Evolutionary conservation across 2,888 invertebrate genomes (phyloP).

Genomic region (Nudaria mundana): DNA sequence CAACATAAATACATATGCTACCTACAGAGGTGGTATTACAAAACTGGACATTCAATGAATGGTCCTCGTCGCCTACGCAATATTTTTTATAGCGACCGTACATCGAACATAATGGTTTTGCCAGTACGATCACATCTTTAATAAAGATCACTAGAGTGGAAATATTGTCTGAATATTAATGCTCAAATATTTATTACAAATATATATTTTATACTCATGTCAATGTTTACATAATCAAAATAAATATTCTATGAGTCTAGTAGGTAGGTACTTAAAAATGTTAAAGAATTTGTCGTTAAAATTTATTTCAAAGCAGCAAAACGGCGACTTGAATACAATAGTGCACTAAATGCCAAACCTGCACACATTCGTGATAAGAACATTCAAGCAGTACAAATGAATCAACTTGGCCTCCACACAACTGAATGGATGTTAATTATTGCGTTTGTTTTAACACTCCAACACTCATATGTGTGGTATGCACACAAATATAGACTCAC

Average conservation of each 20-base stretch:
- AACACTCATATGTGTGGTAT: slow-evolving; percentile 43
- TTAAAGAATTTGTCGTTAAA: slow-evolving; percentile 26
- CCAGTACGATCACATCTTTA: slow-evolving; percentile 52
- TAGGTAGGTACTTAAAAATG: slow-evolving; percentile 10
- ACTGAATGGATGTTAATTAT: slow-evolving; percentile 75
- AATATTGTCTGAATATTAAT: not conserved
- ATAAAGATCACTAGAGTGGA: slow-evolving; percentile 46
- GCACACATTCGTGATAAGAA: slow-evolving; percentile 61
- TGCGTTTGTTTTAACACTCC: slow-evolving; percentile 70
- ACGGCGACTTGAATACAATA: slow-evolving; percentile 45
- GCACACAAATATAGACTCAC: slow-evolving; percentile 32
- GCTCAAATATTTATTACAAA: not conserved
- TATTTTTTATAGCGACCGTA: slow-evolving; percentile 38
- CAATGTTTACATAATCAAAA: not conserved
- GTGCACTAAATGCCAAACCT: slow-evolving; percentile 41
- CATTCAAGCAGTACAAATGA: slow-evolving; percentile 49
- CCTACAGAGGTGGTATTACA: slow-evolving; percentile 36
- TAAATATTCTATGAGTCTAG: too few species aligned
- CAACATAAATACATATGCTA: slow-evolving; percentile 17
- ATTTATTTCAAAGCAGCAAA: slow-evolving; percentile 41
- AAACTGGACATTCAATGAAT: slow-evolving; percentile 51
- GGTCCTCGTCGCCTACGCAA: slow-evolving; percentile 45
- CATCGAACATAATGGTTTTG: slow-evolving; percentile 69
- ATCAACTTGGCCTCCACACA: slow-evolving; percentile 66
- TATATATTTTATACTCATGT: not conserved